Percentiles rank a stretch among this genome's conserved stretches.
phyloP scores from a whole-genome alignment of 2,888 invertebrate species.

The Phortica okadai region DNA sequence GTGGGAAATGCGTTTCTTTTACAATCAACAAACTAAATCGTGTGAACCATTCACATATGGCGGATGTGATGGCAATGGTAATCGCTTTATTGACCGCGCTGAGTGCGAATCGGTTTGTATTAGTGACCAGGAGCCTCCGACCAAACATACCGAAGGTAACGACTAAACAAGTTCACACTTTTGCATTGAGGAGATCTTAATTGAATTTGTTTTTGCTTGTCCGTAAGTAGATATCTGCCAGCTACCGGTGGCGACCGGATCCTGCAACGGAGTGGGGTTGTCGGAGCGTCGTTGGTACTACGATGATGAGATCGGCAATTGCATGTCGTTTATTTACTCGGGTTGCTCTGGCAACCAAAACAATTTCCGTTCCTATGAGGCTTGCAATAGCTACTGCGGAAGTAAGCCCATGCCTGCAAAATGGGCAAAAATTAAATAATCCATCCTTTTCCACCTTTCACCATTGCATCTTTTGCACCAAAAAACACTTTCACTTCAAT shows the following conservation, averaged over 20 bases:
- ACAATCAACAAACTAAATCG: conserved; percentile 79
- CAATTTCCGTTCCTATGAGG: conserved; percentile 86
- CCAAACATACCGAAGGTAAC: conserved; percentile 68
- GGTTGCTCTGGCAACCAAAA: conserved; percentile 94
- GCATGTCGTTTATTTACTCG: conserved; percentile 87
- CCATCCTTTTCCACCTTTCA: conserved; percentile 43
- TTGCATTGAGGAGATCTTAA: background rate
- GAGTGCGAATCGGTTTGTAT: conserved; percentile 87
- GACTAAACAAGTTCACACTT: conserved; percentile 14
- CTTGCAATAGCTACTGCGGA: conserved; percentile 82
- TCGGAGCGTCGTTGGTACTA: conserved; percentile 84
- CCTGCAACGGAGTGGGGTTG: conserved; percentile 76
- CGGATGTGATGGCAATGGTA: conserved; percentile 90
- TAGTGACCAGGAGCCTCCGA: conserved; percentile 78
- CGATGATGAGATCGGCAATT: conserved; percentile 82
- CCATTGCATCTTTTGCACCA: conserved; percentile 31
- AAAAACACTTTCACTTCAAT: background rate
- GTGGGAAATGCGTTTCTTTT: conserved; percentile 81
- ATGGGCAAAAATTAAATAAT: conserved; percentile 20
- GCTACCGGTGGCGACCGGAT: conserved; percentile 81
- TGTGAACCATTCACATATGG: conserved; percentile 87
- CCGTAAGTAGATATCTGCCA: conserved; percentile 81
- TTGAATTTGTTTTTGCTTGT: conserved; percentile 46
- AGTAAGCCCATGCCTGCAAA: conserved; percentile 65
- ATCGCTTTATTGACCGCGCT: conserved; percentile 85